Evolutionary conservation across 2,888 invertebrate species (phyloP), one percentile per base, ranked within the genome.

Genomic region (Sympetrum striolatum): DNA sequence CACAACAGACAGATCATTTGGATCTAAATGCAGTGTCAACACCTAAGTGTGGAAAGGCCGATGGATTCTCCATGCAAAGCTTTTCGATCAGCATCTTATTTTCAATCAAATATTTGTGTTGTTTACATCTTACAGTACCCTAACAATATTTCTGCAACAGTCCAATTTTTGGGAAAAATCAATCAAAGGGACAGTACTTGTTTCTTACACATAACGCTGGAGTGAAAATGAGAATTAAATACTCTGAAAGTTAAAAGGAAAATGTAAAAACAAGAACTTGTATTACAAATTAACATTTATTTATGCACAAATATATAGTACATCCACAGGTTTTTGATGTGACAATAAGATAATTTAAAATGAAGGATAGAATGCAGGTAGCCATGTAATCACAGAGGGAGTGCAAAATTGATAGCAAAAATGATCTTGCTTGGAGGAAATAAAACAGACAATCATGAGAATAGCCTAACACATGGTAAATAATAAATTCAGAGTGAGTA

Each of bases 241-340:
- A 2, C 48, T 48, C 14, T 10, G 48, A 4, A 53, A 64, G 14
- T 6, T 37, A 60, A n/a, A 60, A 64, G 60, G 60, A 86, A n/a
- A 86, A 64, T 18, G 53, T 60, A 37, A 14, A 60, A 35, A 58
- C 82, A 53, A 86, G 86, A 86, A 58, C 60, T 86, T 86, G 60
- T 86, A 86, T 86, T 86, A 86, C 60, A 86, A 86, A 86, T 86
- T 86, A 86, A 86, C 86, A 86, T 86, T 86, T 86, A 86, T 86
- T 86, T 86, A 86, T 86, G 86, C 86, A 86, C 86, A 86, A 86
- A 86, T 86, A 86, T 86, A 86, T 86, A 86, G 86, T 86, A 86
- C 86, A 86, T 86, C 86, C 86, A 86, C 86, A 86, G 86, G 58
- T 86, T 86, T 53, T n/a, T 86, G 86, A 86, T 86, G 86, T 86